These are phyloP conservation scores for Drosophila melanosoma DNA, from an alignment of 2,888 invertebrate species.

Conservation along the genomic window DNA sequence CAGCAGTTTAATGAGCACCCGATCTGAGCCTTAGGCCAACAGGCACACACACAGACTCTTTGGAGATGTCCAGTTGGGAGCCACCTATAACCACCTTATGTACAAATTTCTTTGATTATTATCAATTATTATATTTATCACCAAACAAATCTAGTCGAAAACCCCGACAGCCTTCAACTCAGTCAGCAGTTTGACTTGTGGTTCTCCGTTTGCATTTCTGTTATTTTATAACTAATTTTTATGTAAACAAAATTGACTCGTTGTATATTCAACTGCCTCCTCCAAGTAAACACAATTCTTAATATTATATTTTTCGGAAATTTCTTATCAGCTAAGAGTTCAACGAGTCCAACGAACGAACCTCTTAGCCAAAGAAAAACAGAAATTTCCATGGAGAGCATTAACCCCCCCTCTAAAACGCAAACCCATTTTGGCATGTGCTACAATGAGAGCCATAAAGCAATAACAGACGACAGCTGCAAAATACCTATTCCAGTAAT, in stretches of 20 bases:
- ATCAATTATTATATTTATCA: not conserved
- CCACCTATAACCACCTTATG: constrained; percentile 21
- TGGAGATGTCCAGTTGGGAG: constrained; percentile 34
- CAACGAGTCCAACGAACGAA: constrained; percentile 54
- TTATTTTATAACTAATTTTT: not conserved
- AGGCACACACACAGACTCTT: constrained; percentile 26
- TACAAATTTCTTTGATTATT: not conserved
- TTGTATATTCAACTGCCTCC: not conserved
- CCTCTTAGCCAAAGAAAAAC: constrained; percentile 33
- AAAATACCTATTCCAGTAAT: constrained; percentile 64
- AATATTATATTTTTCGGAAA: not conserved
- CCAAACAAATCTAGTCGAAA: not conserved
- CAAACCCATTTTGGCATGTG: constrained; percentile 51
- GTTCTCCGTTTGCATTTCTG: not conserved
- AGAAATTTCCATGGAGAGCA: constrained; percentile 33
- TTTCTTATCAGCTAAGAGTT: constrained; percentile 44
- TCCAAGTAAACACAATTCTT: not conserved
- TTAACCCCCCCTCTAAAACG: constrained; percentile 9
- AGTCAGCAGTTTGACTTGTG: too few relatives aligned
- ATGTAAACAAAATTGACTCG: not conserved
- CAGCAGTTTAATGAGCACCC: constrained; percentile 61
- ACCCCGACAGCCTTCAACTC: not conserved
- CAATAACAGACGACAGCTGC: constrained; percentile 70
- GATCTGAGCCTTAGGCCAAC: constrained; percentile 46
- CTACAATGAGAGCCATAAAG: constrained; percentile 44